These are phyloP conservation scores for Pocillopora meandrina DNA, from an alignment of 92 coral and sea anemone species.

Conservation along the genomic window DNA sequence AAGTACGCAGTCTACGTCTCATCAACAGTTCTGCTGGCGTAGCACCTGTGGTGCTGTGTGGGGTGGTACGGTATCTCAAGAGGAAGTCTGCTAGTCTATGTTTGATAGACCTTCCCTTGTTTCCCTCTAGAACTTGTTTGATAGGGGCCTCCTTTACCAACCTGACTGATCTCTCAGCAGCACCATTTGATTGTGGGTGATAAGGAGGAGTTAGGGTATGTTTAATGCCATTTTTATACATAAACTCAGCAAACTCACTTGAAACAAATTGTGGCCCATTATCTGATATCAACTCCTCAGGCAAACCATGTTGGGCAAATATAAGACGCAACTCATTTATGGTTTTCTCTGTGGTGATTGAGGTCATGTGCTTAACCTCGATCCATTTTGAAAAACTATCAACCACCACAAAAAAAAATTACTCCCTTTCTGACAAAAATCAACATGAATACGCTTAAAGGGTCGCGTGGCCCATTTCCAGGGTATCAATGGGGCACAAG, in stretches of 20 bases:
- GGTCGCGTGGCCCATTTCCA: too few relatives aligned
- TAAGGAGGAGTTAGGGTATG: conserved; percentile 54
- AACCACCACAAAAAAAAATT: conserved; percentile 42
- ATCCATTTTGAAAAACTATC: conserved; percentile 54
- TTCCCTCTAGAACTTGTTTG: neutral
- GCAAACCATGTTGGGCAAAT: conserved; percentile 63
- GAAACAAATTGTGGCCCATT: conserved; percentile 18
- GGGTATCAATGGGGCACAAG: too few relatives aligned
- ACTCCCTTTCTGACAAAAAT: conserved; percentile 46
- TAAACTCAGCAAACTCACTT: conserved; percentile 28
- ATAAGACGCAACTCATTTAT: conserved; percentile 33
- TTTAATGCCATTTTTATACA: conserved; percentile 30
- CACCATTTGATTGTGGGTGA: conserved; percentile 51
- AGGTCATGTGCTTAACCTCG: conserved; percentile 52
- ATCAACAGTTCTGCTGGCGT: neutral
- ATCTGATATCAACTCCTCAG: conserved; percentile 57
- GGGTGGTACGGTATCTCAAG: neutral
- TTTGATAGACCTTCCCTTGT: conserved; percentile 22
- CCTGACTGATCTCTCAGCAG: conserved; percentile 45
- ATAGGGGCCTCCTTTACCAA: neutral
- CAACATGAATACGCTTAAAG: conserved; percentile 43
- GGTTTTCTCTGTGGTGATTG: conserved; percentile 36
- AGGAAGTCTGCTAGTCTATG: conserved; percentile 31
- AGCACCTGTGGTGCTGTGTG: neutral
- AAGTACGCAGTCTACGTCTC: neutral